Evolutionary conservation across 2,797 vertebrate species (phyloP), one percentile per base, ranked within the genome.

Genomic region (Tympanoctomys barrerae): DNA sequence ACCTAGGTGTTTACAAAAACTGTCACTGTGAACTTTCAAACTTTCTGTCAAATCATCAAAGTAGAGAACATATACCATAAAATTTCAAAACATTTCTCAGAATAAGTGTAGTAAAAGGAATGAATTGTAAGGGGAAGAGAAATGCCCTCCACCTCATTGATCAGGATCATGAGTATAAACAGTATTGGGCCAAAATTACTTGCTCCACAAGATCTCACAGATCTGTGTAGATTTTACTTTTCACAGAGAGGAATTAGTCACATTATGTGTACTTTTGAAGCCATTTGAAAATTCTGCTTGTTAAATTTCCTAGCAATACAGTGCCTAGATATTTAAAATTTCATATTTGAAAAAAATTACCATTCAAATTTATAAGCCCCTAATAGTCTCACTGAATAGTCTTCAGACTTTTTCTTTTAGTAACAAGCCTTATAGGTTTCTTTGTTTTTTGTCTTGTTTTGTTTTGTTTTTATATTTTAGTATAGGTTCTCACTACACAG

Each of bases 1-100:
- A 59, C 42, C 16, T 88, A 54, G 3, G 14, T 87, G 28, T 91
- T 90, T 28, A 90, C 42, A 78, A 95, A 94, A 93, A 68, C 59
- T 39, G 49, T 94, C 24, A 73, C 2, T 81, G 2, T 61, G 70
- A 90, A 92, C 94, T 97, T 93, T 96, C 85, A 94, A 31, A 94
- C 24, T 91, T 96, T 57, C 0, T 79, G n/a, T 85, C 64, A 59
- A 33, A 42, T 88, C 19, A 85, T 66, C 19, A 31, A 80, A 90
- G 33, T 62, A 13, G 42, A 86, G 10, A 91, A 86, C 6, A 71
- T 83, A 92, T 26, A 85, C 57, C 61, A 33, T 77, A 92, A 95
- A 86, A 89, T 87, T 95, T 91, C 52, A 94, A 85, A 95, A 85
- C 28, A 42, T 36, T 94, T 84, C 78, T 81, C 68, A 93, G 21